Evolutionary conservation across 2,888 invertebrate genomes (phyloP).

Genomic region (Sussaba pulchella): DNA sequence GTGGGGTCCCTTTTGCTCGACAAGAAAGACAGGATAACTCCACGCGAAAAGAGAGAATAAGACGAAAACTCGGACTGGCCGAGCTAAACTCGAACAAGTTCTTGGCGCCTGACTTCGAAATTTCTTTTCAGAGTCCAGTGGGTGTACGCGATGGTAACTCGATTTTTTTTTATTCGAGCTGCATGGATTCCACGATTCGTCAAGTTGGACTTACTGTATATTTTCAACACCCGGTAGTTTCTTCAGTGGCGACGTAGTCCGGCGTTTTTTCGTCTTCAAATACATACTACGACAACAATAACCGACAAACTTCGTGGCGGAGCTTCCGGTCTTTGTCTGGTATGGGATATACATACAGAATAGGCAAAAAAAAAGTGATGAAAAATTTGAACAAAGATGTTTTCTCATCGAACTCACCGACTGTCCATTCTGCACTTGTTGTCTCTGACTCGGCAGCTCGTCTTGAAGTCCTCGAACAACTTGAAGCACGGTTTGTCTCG

Average conservation of each 20-base stretch:
- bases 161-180: neutral
- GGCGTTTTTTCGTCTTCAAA: neutral
- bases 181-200: neutral
- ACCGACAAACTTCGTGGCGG: slow-evolving; percentile 26
- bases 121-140: slow-evolving; percentile 46
- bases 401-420: slow-evolving; percentile 87
- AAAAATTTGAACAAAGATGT: slow-evolving; percentile 12
- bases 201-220: neutral
- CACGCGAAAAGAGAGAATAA: neutral
- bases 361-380: slow-evolving; percentile 18
- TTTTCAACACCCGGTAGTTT: slow-evolving; percentile 11
- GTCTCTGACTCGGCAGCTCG: slow-evolving; percentile 94
- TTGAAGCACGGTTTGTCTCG: slow-evolving; percentile 92
- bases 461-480: slow-evolving; percentile 94
- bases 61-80: slow-evolving; percentile 1
- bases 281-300: slow-evolving; percentile 32
- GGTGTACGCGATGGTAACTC: slow-evolving; percentile 25
- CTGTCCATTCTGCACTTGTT: slow-evolving; percentile 96
- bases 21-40: slow-evolving; percentile 45
- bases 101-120: slow-evolving; percentile 52
- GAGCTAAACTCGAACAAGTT: slow-evolving; percentile 54
- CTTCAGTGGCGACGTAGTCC: slow-evolving; percentile 3
- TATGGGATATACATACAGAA: neutral
- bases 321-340: neutral
- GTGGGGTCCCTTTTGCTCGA: slow-evolving; percentile 2